Percentiles rank a stretch among this genome's conserved stretches.
Evolutionary conservation across 2,888 invertebrate genomes (phyloP).

Genomic region (Drosophila incognita): DNA sequence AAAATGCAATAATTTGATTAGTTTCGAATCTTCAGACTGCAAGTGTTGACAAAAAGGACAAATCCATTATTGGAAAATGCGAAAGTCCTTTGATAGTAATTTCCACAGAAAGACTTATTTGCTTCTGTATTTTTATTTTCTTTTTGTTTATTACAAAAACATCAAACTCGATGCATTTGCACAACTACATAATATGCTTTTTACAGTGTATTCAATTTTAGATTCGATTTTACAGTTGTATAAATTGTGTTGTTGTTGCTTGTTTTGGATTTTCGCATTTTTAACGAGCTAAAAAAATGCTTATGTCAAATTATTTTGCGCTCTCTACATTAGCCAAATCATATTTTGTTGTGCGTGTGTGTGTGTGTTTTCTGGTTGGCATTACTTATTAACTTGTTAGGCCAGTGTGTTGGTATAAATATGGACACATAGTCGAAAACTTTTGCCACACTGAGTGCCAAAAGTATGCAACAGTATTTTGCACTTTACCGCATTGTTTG

Average conservation of each 20-base stretch:
- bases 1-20: not conserved
- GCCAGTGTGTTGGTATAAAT: constrained; percentile 28
- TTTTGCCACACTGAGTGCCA: constrained; percentile 7
- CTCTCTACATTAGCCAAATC: not conserved
- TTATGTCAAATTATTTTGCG: not conserved
- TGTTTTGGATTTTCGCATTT: not conserved
- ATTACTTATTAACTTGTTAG: constrained; percentile 45
- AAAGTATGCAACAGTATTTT: constrained; percentile 74
- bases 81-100: not conserved
- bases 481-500: constrained; percentile 65
- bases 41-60: not conserved
- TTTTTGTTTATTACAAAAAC: too few relatives aligned
- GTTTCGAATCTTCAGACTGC: not conserved
- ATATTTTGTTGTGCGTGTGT: not conserved
- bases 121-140: too few relatives aligned
- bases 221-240: not conserved
- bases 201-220: not conserved
- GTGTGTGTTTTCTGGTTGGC: constrained; percentile 12
- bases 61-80: not conserved
- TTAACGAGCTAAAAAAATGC: not conserved
- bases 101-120: too few relatives aligned
- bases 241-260: not conserved
- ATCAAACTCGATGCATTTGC: not conserved
- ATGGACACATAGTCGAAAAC: constrained; percentile 3
- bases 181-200: not conserved